Percentiles rank a stretch among this genome's conserved stretches.
Conservation (phyloP, 2,888 invertebrate genomes). For the Podotricha telesiphe region DNA sequence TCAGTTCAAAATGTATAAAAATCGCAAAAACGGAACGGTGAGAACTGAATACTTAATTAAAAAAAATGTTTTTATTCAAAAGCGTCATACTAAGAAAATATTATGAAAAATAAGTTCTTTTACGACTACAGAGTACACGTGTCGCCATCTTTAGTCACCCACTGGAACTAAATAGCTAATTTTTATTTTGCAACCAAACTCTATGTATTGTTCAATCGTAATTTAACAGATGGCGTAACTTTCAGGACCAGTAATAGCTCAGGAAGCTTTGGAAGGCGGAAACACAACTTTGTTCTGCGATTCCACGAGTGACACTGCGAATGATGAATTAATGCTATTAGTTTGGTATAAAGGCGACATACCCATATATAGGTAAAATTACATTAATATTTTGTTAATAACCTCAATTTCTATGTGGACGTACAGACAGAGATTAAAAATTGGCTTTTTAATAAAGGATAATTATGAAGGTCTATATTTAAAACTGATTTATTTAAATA, state of each 20-base stretch:
- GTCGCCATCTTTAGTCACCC: background rate
- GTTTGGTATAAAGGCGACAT: conserved; percentile 86
- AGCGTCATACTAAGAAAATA: too few relatives aligned
- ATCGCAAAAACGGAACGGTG: too few relatives aligned
- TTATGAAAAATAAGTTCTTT: too few relatives aligned
- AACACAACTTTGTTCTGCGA: conserved; percentile 83
- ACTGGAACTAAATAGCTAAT: background rate
- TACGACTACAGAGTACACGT: background rate
- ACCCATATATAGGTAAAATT: conserved; percentile 86
- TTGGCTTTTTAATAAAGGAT: too few relatives aligned
- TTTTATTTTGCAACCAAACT: background rate
- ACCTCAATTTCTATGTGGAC: too few relatives aligned
- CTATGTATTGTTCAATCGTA: background rate
- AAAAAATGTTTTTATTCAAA: too few relatives aligned
- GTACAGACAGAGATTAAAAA: too few relatives aligned
- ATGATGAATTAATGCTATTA: conserved; percentile 84
- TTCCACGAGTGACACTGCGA: conserved; percentile 74
- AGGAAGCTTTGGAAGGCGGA: conserved; percentile 82
- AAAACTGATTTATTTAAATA: too few relatives aligned
- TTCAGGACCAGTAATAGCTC: conserved; percentile 78
- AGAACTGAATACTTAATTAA: too few relatives aligned
- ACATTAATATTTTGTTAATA: too few relatives aligned
- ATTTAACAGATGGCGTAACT: conserved; percentile 27
- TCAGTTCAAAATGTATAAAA: too few relatives aligned
- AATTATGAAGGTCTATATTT: too few relatives aligned